These are phyloP conservation scores for Spisula solida DNA, from an alignment of 2,888 invertebrate species.

Conservation along the genomic window DNA sequence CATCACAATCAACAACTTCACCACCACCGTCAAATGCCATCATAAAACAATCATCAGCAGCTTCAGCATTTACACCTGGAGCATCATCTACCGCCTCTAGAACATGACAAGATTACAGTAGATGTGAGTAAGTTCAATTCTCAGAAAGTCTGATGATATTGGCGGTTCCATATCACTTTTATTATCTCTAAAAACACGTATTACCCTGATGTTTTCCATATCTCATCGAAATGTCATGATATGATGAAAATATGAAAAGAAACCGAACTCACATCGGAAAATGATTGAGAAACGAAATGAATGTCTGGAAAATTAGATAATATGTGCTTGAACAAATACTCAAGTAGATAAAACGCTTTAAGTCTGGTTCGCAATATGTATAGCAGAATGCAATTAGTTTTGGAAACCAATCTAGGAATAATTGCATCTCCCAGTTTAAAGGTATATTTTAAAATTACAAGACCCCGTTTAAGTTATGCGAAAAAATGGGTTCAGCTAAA, in stretches of 20 bases:
- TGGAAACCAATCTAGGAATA: not conserved
- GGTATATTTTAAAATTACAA: not conserved
- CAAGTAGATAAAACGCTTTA: not conserved
- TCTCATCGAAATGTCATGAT: not conserved
- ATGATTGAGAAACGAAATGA: not conserved
- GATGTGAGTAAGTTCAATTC: not conserved
- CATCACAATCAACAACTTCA: not conserved
- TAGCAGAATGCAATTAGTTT: not conserved
- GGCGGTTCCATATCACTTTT: not conserved
- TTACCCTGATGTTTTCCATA: not conserved
- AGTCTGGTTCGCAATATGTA: not conserved
- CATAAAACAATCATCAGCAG: not conserved
- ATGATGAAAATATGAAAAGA: not conserved
- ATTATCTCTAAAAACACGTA: not conserved
- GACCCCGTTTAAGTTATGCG: not conserved
- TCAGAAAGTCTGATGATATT: not conserved
- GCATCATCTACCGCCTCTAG: not conserved
- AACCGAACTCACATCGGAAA: not conserved
- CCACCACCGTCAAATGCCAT: not conserved
- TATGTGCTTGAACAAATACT: not conserved
- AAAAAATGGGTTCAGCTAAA: not conserved
- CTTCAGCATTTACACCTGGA: not conserved
- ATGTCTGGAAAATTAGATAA: not conserved
- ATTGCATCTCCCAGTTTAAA: not conserved
- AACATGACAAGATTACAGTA: not conserved